Percentiles rank a stretch among this genome's conserved stretches.
Conservation (phyloP, 2,797 vertebrate genomes). For the Phylloscopus collybita region DNA sequence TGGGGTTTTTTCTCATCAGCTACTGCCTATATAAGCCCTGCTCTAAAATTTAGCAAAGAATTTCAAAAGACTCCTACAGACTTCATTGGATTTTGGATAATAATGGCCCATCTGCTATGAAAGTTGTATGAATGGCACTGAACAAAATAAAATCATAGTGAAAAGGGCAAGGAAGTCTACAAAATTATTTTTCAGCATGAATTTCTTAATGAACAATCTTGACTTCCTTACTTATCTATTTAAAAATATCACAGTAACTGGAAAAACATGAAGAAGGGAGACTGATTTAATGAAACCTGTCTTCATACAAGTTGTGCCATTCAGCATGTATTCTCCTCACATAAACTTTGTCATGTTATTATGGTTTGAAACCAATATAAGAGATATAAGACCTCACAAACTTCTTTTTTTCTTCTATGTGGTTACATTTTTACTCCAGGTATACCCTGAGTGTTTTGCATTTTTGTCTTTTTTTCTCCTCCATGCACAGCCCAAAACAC, state of each 20-base stretch:
- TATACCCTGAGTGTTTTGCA: neutral
- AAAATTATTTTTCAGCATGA: neutral
- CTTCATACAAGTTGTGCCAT: neutral
- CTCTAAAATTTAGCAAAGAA: neutral
- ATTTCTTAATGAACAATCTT: neutral
- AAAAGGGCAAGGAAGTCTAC: neutral
- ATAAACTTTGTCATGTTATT: neutral
- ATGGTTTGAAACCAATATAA: neutral
- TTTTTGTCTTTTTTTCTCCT: neutral
- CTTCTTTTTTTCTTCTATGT: neutral
- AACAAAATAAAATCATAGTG: neutral
- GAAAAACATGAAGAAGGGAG: neutral
- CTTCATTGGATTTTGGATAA: neutral
- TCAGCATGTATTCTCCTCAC: neutral
- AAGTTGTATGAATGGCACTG: neutral
- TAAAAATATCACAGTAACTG: neutral
- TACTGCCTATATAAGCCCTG: neutral
- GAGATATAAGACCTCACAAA: neutral
- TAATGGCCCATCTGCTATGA: neutral
- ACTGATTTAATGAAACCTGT: neutral
- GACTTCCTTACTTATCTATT: neutral
- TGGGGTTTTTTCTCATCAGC: neutral
- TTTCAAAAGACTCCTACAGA: neutral
- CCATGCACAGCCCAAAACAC: neutral
- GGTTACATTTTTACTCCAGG: neutral